Evolutionary conservation across 2,888 invertebrate species (phyloP), one percentile per base, ranked within the genome.

Genomic region (Rugalucina vietnamica): DNA sequence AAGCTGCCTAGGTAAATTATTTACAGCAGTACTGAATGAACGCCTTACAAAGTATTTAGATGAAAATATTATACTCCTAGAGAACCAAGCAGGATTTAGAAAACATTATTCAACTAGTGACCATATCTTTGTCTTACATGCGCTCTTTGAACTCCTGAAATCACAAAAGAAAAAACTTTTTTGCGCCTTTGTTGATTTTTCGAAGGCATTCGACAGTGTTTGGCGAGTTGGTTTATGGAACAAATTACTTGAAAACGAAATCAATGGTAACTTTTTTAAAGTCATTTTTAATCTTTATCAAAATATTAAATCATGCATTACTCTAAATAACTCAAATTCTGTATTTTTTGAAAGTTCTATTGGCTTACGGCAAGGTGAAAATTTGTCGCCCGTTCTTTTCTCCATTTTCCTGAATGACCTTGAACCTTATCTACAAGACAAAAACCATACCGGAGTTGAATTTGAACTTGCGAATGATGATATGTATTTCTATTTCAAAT

Each of bases 261-360:
- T 60, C 8, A 60, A n/a, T 60, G 60, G 60, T 21, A 43, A 43
- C n/a, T 36, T 60, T 32, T 57, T 60, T 39, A 2, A 27, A 32
- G 76, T 76, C 4, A 57, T 76, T 34, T n/a, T 36, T 36, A 76
- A 76, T 43, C 54, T 76, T 37, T 76, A 76, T n/a, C 29, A 57
- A 39, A 39, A 65, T 24, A 76, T 65, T 24, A 76, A 69, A 69
- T 69, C 69, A 69, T 43, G 69, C n/a, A 32, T 76, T 29, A 27
- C 49, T 12, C 3, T 65, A 18, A 69, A 69, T 69, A 69, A 54
- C 3, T 54, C 54, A 21, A 54, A 54, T 24, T 65, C 60, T 14
- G 14, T 18, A 8, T 76, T 3, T 14, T 69, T 76, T 24, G 43
- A 39, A 27, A 60, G 36, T 21, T 18, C 36, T 21, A 76, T 60